Base-by-base conservation (phyloP, 1,140 invertebrate species). In the Pararge aegeria region DNA sequence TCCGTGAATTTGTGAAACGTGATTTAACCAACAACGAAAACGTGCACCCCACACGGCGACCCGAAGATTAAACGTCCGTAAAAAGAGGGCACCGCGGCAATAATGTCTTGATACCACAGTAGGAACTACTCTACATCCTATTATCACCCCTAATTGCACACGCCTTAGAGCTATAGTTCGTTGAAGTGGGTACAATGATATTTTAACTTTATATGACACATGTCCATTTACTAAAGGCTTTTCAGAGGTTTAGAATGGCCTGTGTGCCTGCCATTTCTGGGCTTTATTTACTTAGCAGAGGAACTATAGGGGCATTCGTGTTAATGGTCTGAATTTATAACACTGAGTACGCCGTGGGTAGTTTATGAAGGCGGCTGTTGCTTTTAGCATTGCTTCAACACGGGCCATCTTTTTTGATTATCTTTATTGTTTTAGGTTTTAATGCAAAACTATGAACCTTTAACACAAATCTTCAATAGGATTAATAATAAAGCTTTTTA, bases 1-100 rank as follows among this genome's bases (percentile, higher is more conserved):
- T 4, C 16, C 3, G 9, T 27, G 27, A 34, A 61, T 15, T 13
- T 21, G 18, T 12, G 29, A n/a, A 27, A 15, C 54, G 54, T 48
- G 40, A 48, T 21, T 12, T 7, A 12, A 21, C 9, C 10, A 19
- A 30, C 58, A 78, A 61, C 67, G 83, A 44, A 72, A 68, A 62
- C 75, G 29, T 50, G 24, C 55, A 52, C 44, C 44, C 34, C 38
- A 42, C 38, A 51, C 63, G 66, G 63, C 52, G 69, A 76, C 74
- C 73, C 64, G 68, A 61, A 80, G 81, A 83, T 87, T 84, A 86
- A 83, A 80, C 78, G 72, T 77, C 81, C 81, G 76, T 84, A 82
- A 86, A 83, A 83, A 78, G 72, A 66, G 80, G 75, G 71, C 75
- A 76, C 70, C 74, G 63, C 68, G 68, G 73, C 70, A 75, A 73